Evolutionary conservation across 2,888 invertebrate species (phyloP).

Genomic region (Tridacna crocea): DNA sequence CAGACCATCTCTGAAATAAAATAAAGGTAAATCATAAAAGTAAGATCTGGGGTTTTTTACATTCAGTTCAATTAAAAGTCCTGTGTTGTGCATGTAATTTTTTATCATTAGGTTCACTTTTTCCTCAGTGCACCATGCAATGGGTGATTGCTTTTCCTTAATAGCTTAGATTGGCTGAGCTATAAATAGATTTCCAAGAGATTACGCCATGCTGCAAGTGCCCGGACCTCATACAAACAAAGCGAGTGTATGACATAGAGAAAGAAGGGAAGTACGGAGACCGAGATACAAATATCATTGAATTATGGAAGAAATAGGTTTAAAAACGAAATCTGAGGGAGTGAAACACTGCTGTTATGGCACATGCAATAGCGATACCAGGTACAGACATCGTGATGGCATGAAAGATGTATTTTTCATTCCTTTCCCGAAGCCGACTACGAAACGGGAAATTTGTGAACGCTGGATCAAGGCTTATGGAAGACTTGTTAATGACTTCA

Average conservation of each 20-base stretch:
- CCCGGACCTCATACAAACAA: not conserved
- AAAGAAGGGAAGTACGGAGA: not conserved
- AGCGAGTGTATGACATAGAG: not conserved
- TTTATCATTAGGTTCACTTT: no score
- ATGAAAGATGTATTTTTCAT: conserved; percentile 9
- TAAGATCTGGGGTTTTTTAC: no score
- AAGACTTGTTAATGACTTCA: not conserved
- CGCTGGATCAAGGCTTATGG: not conserved
- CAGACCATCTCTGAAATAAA: no score
- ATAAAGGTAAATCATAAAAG: no score
- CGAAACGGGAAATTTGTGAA: not conserved
- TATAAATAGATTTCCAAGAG: not conserved
- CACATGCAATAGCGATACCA: not conserved
- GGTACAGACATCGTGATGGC: not conserved
- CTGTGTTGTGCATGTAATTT: no score
- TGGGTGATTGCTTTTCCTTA: no score
- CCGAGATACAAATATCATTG: not conserved
- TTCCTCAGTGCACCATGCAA: no score
- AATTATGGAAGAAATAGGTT: not conserved
- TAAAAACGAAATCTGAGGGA: not conserved
- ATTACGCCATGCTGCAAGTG: not conserved
- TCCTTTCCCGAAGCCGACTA: conserved; percentile 4
- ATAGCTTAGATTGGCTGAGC: not conserved
- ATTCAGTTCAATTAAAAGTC: no score
- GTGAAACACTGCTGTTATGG: conserved; percentile 8